Conservation (phyloP, 2,888 invertebrate species). For the Drosophila flavopinicola region DNA sequence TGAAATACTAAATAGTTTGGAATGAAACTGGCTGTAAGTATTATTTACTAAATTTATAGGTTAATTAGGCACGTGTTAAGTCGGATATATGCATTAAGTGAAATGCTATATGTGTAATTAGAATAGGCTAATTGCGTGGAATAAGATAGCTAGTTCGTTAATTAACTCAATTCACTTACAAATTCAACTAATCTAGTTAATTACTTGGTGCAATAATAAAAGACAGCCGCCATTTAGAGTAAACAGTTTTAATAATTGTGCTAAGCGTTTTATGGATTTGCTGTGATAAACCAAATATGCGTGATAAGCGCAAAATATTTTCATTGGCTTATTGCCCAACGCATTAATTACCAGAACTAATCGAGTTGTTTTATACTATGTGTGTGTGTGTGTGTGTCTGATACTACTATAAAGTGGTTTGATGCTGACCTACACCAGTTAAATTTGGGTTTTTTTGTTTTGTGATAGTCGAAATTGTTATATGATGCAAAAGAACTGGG, state of each 20-base stretch:
- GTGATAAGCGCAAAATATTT: slow-evolving; percentile 33
- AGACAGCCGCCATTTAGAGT: slow-evolving; percentile 9
- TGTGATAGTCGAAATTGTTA: slow-evolving; percentile 6
- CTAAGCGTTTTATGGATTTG: slow-evolving; percentile 22
- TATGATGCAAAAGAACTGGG: slow-evolving; percentile 31
- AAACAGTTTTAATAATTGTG: slow-evolving; percentile 21
- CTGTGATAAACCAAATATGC: slow-evolving; percentile 18
- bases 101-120: too few species aligned
- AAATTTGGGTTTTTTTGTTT: slow-evolving; percentile 17
- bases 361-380: slow-evolving; percentile 5
- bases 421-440: slow-evolving; percentile 70
- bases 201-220: slow-evolving; percentile 1
- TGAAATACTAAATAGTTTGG: background rate
- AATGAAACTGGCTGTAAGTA: too few species aligned
- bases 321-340: slow-evolving; percentile 13
- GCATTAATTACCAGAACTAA: slow-evolving; percentile 21
- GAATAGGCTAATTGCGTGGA: too few species aligned
- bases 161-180: too few species aligned
- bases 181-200: slow-evolving; percentile 13
- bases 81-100: too few species aligned
- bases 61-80: too few species aligned
- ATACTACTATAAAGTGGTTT: slow-evolving; percentile 46
- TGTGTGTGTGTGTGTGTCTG: slow-evolving; percentile 7
- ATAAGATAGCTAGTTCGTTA: too few species aligned
- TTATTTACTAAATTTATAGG: too few species aligned